These are phyloP conservation scores for Proterorhinus semilunaris DNA, from an alignment of 2,113 vertebrate species.

Conservation along the genomic window DNA sequence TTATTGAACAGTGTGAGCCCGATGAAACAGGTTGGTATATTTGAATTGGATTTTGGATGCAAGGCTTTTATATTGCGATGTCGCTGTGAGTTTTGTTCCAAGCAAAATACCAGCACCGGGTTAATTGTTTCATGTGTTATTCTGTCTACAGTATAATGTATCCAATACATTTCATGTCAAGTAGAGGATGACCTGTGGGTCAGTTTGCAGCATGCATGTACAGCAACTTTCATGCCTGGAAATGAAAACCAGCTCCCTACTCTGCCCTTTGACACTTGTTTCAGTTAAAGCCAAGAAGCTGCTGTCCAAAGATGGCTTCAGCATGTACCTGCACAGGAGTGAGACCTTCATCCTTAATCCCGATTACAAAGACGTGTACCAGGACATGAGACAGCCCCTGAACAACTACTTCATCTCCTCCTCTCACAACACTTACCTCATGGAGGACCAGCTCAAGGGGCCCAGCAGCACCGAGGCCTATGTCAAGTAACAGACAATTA, in stretches of 20 bases:
- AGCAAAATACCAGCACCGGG: background rate
- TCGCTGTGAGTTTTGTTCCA: background rate
- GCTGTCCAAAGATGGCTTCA: slow-evolving; percentile 94
- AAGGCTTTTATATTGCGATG: background rate
- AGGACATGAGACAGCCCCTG: slow-evolving; percentile 94
- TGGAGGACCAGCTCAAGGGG: slow-evolving; percentile 92
- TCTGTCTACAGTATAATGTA: background rate
- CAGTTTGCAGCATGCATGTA: background rate
- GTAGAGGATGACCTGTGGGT: background rate
- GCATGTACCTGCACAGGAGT: slow-evolving; percentile 85
- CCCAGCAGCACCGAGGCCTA: slow-evolving; percentile 96
- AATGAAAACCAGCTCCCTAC: too few relatives aligned
- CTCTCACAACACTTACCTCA: slow-evolving; percentile 95
- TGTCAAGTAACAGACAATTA: slow-evolving; percentile 78
- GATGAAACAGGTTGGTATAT: slow-evolving; percentile 82
- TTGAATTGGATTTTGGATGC: too few relatives aligned
- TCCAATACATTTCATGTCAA: background rate
- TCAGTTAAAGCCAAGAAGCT: slow-evolving; percentile 83
- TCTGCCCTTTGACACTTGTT: background rate
- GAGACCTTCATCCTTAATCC: slow-evolving; percentile 82
- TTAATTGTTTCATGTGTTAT: background rate
- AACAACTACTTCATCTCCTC: slow-evolving; percentile 95
- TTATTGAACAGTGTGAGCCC: slow-evolving; percentile 88
- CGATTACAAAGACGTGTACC: slow-evolving; percentile 81
- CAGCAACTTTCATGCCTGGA: too few relatives aligned